Evolutionary conservation across 2,888 invertebrate species (phyloP), one percentile per base, ranked within the genome.

Genomic region (Gastrophysa polygoni): DNA sequence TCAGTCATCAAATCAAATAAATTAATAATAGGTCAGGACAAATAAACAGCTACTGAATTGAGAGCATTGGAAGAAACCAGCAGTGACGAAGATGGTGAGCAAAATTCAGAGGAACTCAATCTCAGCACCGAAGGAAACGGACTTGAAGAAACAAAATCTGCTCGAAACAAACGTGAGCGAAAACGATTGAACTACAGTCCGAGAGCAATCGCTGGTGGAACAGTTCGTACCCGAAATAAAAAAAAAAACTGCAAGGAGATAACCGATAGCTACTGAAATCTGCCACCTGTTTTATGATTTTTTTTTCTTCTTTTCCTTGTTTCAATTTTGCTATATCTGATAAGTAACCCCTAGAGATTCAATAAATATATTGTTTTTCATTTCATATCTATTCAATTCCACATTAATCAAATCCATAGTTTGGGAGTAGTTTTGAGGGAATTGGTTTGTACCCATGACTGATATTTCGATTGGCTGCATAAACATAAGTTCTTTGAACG

Each of bases 201-300:
- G 1, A 29, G 32, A 50, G 16, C n/a, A 11, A 50, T 17, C 29
- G 50, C 29, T 32, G 50, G 50, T 29, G 50, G 16, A 50, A 50
- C 50, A 50, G 32, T 29, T 50, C 50, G 14, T 50, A 50, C 50
- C 50, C 29, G 50, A 50, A 50, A 50, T 32, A 29, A 50, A 16
- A 50, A n/a, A n/a, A 50, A 50, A 50, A 50, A 17, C 16, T 50
- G 50, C 29, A 29, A 50, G 50, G 29, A 29, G 32, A 50, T 50
- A 50, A 48, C 47, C n/a, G n/a, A n/a, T n/a, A n/a, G n/a, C n/a
- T n/a, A n/a, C n/a, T n/a, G n/a, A n/a, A n/a, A n/a, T n/a, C n/a
- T n/a, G n/a, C n/a, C n/a, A n/a, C n/a, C n/a, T n/a, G n/a, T n/a
- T n/a, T n/a, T n/a, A n/a, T n/a, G n/a, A n/a, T n/a, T n/a, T n/a